Conservation (phyloP, 2,113 vertebrate species). For the Hippocampus guttulatus region DNA sequence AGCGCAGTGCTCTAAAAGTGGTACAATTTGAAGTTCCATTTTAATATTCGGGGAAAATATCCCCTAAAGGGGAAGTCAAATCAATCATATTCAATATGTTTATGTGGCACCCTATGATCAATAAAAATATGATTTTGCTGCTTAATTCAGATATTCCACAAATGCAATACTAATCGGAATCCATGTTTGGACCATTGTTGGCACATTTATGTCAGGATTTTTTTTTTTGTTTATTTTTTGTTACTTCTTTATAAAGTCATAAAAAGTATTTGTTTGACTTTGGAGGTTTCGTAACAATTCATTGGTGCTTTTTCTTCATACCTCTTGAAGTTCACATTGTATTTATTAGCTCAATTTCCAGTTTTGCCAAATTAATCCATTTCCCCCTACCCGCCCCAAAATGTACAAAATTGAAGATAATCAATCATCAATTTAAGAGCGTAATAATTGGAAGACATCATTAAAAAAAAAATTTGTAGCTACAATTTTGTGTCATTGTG, state of each 20-base stretch:
- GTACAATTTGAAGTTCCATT: background rate
- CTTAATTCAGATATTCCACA: no score
- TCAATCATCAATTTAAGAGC: background rate
- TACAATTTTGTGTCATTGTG: conserved; percentile 11
- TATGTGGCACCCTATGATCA: no score
- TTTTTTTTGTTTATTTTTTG: no score
- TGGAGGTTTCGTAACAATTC: background rate
- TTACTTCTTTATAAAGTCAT: background rate
- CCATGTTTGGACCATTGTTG: no score
- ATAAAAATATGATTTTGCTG: no score
- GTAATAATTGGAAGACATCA: background rate
- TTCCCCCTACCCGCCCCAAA: background rate
- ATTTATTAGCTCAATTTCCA: background rate
- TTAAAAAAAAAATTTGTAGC: background rate
- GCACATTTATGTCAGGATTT: no score
- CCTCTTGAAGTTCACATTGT: background rate
- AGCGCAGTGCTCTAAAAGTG: background rate
- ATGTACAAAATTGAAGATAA: background rate
- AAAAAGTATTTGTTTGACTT: background rate
- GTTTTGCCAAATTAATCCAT: background rate
- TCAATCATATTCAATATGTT: no score
- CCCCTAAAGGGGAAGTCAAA: background rate
- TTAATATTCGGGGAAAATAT: background rate
- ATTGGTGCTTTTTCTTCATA: background rate
- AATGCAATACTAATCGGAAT: no score